Base-by-base conservation (phyloP, 2,797 vertebrate genomes). In the Thunnus albacares region DNA sequence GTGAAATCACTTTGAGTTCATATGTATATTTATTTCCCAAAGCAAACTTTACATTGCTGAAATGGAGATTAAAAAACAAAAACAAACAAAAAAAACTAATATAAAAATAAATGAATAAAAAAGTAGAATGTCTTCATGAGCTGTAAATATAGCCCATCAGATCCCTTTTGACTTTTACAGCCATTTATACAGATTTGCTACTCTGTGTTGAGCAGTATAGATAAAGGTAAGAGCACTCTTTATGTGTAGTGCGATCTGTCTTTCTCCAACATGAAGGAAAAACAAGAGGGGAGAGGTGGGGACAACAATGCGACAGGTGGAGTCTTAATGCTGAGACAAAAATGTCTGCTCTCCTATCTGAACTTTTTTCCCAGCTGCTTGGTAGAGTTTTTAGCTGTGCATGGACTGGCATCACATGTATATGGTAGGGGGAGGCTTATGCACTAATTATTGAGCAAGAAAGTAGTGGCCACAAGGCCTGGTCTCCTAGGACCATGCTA, bases 101-200 rank as follows among this genome's bases (percentile, higher is more conserved):
- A 5, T 1, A 0, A 45, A 70, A 26, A 18, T 17, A 30, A 22
- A 11, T 4, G 4, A 5, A 53, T 20, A 6, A 26, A n/a, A 33
- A 59, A 43, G 10, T 2, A 53, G 33, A 57, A 58, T 70, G 47
- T 49, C 17, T 49, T 49, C 17, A 77, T n/a, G 41, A 66, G 43
- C 11, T 55, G 56, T 55, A 55, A 79, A 78, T 43, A 47, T 30
- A 52, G 9, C 17, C 30, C 33, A 13, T 66, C 5, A 72, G 53
- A 60, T 67, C 15, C 26, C 53, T 69, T 77, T 76, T 68, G 65
- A 67, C 6, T 1, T 71, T 60, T 70, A 69, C 45, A 69, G 51
- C 62, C 30, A 57, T 68, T 71, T 49, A 52, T 14, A 67, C 47
- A 69, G 59, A 74, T 70, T 72, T 77, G 52, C 30, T 43, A 3